Evolutionary conservation across 2,113 vertebrate species (phyloP), one percentile per base, ranked within the genome.

Genomic region (Nothocercus julius): DNA sequence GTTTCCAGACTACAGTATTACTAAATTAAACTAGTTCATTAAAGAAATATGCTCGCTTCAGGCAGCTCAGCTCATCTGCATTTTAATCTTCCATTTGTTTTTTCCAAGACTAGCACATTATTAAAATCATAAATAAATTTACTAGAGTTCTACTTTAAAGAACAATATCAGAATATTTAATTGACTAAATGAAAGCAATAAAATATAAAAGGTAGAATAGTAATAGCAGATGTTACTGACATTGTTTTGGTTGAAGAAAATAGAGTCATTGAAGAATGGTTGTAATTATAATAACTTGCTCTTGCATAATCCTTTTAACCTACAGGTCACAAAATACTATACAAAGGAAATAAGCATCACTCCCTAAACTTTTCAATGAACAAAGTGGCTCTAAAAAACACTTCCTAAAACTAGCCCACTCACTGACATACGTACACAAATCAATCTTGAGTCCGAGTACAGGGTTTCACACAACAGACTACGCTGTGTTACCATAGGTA

Each of bases 31-130:
- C 28, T 32, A 67, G 13, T 85, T 92, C 82, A 82, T 76, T 93
- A 80, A 86, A 27, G 62, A 44, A 90, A 11, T 80, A 61, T 68
- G 36, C 27, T 82, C 24, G 82, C 79, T 94, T 87, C 63, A 83
- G 54, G 75, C 15, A 3, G 40, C 95, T 95, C 49, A 82, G 45
- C 67, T 89, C 87, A 91, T 87, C 66, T 93, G 63, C 74, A 92
- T 95, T 95, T 94, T 93, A 92, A 92, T 88, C 80, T 95, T 95
- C 73, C 28, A 62, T 73, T 73, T 80, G 45, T 51, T 62, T 86
- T 5, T 84, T 91, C 49, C 82, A 42, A 80, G 77, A 63, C 30
- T 42, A 75, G 28, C 72, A 75, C 51, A 40, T 51, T 77, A 80
- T 96, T 92, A 91, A 32, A 11, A 73, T 5, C 62, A 28, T n/a